These are phyloP conservation scores for Heloderma charlesbogerti DNA, from an alignment of 2,113 vertebrate species.

Conservation along the genomic window DNA sequence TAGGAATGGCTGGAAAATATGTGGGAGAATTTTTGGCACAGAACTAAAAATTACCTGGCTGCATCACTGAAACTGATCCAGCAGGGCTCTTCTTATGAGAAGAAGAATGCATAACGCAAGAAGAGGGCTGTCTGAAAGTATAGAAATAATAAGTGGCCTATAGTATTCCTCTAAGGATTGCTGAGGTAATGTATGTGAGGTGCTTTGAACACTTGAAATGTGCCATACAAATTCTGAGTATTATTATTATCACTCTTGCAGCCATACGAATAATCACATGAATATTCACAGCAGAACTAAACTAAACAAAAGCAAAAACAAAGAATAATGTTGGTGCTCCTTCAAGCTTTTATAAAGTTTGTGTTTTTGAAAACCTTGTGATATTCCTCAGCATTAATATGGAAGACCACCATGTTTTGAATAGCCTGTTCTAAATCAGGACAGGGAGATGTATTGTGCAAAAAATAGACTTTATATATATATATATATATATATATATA, in stretches of 20 bases:
- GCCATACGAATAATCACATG: neutral
- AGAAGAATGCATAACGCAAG: neutral
- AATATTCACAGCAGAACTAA: conserved; percentile 8
- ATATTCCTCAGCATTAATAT: neutral
- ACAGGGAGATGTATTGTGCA: neutral
- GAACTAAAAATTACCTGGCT: no score
- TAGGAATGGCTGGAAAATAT: no score
- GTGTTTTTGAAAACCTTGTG: neutral
- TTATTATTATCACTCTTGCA: neutral
- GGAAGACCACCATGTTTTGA: neutral
- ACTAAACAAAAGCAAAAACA: neutral
- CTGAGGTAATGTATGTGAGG: neutral
- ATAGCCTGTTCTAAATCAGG: neutral
- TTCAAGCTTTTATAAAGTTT: neutral
- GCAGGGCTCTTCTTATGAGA: neutral
- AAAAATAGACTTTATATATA: neutral
- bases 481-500: no score
- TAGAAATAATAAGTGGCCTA: neutral
- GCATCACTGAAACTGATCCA: neutral
- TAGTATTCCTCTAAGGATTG: conserved; percentile 3
- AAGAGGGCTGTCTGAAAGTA: neutral
- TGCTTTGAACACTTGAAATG: conserved; percentile 12
- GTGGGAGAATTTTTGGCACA: no score
- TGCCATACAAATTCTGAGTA: neutral
- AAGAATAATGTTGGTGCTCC: neutral